Base-by-base conservation (phyloP, 2,888 invertebrate genomes). In the Xylophagus ater region DNA sequence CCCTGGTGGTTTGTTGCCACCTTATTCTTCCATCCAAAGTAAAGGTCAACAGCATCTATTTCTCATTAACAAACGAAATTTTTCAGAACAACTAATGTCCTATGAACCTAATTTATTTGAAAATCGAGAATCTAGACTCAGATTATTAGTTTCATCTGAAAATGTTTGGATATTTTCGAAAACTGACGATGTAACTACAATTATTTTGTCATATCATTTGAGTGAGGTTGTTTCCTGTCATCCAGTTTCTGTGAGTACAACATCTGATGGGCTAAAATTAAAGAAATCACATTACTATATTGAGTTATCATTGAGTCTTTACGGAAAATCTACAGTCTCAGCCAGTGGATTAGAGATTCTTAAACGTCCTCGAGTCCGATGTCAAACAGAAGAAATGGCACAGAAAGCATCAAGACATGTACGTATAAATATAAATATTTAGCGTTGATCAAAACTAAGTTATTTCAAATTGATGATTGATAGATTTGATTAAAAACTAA, bases 1-100 rank as follows among this genome's bases (percentile, higher is more conserved):
- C n/a, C 78, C 84, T 12, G 86, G 86, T 15, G 89, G 87, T 7
- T 71, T 92, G 37, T 65, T 94, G 48, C 87, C 90, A n/a, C 69
- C 78, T 4, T 94, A 85, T 66, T 82, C 81, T 49, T 65, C 67
- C 34, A 74, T 75, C 34, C 79, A 83, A 53, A 83, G 86, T 36
- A 74, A 77, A 46, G 90, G 89, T 6, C 92, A 92, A 55, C 77
- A 81, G 51, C 74, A 83, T 56, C 72, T 93, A 43, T 77, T 79
- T 60, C 71, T 73, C 45, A 76, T 86, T 47, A 81, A 81, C 58
- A 71, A 73, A 44, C 66, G 78, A 39, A 76, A 81, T 61, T 81
- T 79, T 59, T 62, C 67, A 13, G 90, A 89, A 67, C 73, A 78
- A 60, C 78, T 89, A 53, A 79, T 93, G 51, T 85, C 85, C 5